Percentiles rank a stretch among this genome's conserved stretches.
Evolutionary conservation across 2,797 vertebrate species (phyloP).

Genomic region (Periparus ater): DNA sequence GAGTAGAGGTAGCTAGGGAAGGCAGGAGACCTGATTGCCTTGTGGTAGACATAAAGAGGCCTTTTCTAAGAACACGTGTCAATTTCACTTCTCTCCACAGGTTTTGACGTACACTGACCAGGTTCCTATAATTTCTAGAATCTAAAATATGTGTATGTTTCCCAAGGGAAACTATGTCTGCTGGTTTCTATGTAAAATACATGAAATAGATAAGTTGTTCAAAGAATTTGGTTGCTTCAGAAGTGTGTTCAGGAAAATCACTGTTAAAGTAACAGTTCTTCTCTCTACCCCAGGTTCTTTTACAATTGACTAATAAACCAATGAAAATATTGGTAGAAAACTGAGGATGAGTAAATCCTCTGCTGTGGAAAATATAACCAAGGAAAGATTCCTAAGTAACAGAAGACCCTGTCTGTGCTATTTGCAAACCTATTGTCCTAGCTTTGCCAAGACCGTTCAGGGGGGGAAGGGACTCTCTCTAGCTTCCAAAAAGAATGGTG

Average conservation of each 20-base stretch:
- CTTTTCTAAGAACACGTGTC: not conserved
- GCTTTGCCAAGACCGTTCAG: fast-evolving
- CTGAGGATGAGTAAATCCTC: not conserved
- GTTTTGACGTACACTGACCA: not conserved
- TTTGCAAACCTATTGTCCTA: not conserved
- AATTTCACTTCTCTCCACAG: not conserved
- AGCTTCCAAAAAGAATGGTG: not conserved
- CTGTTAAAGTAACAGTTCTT: not conserved
- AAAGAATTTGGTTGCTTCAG: not conserved
- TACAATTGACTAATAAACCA: not conserved
- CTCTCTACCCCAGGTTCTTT: not conserved
- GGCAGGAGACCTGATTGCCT: not conserved
- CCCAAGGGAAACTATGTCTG: not conserved
- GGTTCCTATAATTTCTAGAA: not conserved
- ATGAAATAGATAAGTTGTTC: not conserved
- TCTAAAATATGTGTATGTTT: not conserved
- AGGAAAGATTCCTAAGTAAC: not conserved
- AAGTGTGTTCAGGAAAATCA: not conserved
- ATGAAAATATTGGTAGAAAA: not conserved
- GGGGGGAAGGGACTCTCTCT: too few relatives aligned
- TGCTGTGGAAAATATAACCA: not conserved
- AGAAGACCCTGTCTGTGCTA: not conserved
- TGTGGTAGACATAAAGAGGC: not conserved
- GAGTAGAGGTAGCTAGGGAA: not conserved
- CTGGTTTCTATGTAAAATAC: not conserved